Conservation (phyloP, 2,888 invertebrate genomes). For the Meteorus colon region DNA sequence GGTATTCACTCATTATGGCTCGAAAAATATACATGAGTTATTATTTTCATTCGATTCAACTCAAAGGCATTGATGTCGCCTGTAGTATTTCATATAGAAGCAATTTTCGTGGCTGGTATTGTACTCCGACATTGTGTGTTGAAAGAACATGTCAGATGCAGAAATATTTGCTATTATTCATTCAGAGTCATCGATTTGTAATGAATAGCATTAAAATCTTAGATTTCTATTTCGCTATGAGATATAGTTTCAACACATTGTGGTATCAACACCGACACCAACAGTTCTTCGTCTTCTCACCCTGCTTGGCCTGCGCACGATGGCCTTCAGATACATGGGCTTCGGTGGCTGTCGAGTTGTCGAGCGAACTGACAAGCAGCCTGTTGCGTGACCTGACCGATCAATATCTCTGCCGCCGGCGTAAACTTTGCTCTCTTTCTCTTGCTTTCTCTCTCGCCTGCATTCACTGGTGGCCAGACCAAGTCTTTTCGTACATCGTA, state of each 20-base stretch:
- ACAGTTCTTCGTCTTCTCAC: not conserved
- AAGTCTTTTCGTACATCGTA: slow-evolving; percentile 20
- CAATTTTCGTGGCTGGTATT: not conserved
- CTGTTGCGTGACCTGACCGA: slow-evolving; percentile 57
- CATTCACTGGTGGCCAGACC: not conserved
- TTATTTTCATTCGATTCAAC: not conserved
- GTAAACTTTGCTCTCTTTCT: slow-evolving; percentile 11
- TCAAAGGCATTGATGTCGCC: not conserved
- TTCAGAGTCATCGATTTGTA: not conserved
- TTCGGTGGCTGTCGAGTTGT: slow-evolving; percentile 44
- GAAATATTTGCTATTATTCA: not conserved
- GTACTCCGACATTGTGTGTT: not conserved
- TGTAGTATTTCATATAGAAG: not conserved
- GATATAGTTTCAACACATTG: not conserved
- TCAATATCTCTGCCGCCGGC: slow-evolving; percentile 51
- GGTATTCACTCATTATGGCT: not conserved
- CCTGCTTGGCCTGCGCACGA: slow-evolving; percentile 16
- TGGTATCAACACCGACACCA: slow-evolving; percentile 1
- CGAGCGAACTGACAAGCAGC: slow-evolving; percentile 52
- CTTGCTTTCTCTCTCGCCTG: not conserved
- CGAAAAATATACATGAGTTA: not conserved
- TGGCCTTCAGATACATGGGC: slow-evolving; percentile 46
- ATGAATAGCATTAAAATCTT: not conserved
- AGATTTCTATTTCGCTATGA: not conserved
- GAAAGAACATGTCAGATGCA: not conserved